phyloP scores from a whole-genome alignment of 2,797 vertebrate genomes.

The Etheostoma nigrum region DNA sequence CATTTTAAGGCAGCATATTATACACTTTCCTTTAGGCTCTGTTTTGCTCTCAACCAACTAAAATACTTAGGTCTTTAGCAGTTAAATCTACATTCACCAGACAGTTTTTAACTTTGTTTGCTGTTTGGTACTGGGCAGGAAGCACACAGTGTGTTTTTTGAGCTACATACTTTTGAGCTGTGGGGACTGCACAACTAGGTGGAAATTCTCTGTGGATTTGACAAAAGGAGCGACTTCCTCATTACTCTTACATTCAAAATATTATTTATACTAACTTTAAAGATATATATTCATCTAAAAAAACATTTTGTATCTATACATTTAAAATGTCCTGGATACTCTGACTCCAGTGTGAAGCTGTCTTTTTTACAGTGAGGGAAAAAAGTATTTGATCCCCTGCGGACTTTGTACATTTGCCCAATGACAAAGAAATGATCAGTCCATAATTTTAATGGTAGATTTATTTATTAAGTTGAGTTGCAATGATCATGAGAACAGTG shows the following conservation, averaged over 20 bases:
- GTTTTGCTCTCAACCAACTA: not conserved
- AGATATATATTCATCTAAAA: not conserved
- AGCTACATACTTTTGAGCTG: no score
- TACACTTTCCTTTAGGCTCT: not conserved
- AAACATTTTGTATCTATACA: not conserved
- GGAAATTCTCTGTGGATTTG: not conserved
- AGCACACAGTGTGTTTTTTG: no score
- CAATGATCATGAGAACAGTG: no score
- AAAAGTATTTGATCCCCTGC: no score
- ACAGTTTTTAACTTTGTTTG: not conserved
- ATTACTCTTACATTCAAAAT: not conserved
- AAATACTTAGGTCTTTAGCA: not conserved
- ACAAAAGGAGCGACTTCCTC: not conserved
- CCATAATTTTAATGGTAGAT: no score
- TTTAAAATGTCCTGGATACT: conserved; percentile 11
- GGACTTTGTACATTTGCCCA: no score
- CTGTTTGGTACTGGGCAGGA: not conserved
- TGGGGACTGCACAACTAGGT: not conserved
- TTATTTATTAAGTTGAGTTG: no score
- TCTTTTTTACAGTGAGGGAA: conserved; percentile 3
- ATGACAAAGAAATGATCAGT: no score
- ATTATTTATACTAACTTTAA: not conserved
- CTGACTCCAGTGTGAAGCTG: conserved; percentile 26
- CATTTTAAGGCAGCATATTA: no score
- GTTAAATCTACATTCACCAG: not conserved